phyloP scores from a whole-genome alignment of 1,140 invertebrate genomes.

The Chironomus tepperi region DNA sequence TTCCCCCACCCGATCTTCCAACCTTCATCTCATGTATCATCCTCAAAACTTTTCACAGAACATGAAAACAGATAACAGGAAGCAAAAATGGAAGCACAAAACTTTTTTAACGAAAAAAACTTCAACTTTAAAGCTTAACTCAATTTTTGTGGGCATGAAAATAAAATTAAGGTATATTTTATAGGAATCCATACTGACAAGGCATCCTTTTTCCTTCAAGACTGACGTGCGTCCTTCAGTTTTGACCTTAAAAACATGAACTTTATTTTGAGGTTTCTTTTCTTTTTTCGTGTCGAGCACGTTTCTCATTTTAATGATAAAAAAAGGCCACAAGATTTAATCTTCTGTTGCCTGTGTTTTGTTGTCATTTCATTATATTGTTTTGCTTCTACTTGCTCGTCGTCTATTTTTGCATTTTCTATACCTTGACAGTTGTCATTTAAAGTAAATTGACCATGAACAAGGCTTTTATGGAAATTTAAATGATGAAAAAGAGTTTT shows the following conservation, averaged over 20 bases:
- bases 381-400: no score
- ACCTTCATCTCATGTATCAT: background rate
- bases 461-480: slow-evolving; percentile 1
- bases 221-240: background rate
- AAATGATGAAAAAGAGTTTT: background rate
- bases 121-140: background rate
- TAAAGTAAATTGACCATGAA: slow-evolving; percentile 4
- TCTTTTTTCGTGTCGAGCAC: background rate
- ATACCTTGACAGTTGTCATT: background rate
- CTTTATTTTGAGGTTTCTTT: background rate
- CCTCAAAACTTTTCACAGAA: background rate
- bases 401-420: background rate
- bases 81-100: no score
- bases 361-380: background rate
- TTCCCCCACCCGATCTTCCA: background rate
- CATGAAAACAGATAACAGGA: no score
- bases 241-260: background rate
- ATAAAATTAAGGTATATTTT: background rate
- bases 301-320: background rate
- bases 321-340: background rate
- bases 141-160: background rate
- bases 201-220: background rate
- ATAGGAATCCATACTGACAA: no score
- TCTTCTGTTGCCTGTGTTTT: background rate
- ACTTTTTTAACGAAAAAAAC: no score